These are phyloP conservation scores for Falco naumanni DNA, from an alignment of 2,797 vertebrate species.

Conservation along the genomic window DNA sequence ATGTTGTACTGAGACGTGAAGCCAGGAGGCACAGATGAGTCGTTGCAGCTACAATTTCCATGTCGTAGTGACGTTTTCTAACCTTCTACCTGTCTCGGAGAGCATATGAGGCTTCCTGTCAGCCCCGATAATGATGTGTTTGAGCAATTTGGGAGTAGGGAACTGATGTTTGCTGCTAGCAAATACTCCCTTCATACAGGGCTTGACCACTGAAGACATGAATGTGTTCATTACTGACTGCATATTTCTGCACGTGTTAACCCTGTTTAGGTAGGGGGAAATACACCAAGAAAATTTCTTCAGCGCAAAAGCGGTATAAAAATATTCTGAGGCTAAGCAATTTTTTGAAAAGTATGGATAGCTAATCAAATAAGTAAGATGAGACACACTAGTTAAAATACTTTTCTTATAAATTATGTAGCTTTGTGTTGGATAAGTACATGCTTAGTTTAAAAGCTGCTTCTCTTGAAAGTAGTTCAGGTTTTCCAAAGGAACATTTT, in stretches of 20 bases:
- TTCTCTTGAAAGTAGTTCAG: not conserved
- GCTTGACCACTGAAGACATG: not conserved
- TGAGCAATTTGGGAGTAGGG: not conserved
- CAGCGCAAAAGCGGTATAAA: not conserved
- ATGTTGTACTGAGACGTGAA: not conserved
- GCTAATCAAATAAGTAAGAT: not conserved
- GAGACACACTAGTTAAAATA: not conserved
- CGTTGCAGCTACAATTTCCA: not conserved
- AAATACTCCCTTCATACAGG: not conserved
- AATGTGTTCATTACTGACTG: not conserved
- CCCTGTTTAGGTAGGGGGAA: not conserved
- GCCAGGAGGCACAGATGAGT: not conserved
- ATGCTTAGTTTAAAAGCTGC: not conserved
- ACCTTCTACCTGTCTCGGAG: too few species aligned
- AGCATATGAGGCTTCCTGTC: accelerated
- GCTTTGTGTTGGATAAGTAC: not conserved
- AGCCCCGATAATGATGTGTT: not conserved
- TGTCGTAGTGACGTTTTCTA: not conserved
- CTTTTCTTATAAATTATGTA: accelerated
- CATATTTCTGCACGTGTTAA: not conserved
- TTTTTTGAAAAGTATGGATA: not conserved
- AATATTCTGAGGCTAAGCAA: not conserved
- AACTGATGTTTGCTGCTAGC: not conserved
- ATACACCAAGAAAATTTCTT: not conserved
- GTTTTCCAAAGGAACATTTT: not conserved